Conservation (phyloP, 64 coral and sea anemone genomes). For the Montipora capricornis region DNA sequence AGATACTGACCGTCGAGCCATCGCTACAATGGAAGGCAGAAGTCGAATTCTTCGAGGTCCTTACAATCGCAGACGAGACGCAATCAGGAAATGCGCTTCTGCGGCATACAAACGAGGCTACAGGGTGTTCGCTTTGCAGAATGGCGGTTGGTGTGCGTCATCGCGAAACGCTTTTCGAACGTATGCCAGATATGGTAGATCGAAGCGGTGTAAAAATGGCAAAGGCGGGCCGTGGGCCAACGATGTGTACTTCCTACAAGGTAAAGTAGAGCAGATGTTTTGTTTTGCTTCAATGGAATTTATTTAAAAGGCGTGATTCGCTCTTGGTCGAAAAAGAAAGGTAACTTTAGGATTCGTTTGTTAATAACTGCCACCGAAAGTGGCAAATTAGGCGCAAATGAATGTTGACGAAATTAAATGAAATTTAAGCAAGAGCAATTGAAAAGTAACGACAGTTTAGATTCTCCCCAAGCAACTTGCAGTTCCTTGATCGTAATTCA, state of each 20-base stretch:
- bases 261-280: background rate
- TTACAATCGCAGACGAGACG: constrained; percentile 11
- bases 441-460: too few relatives aligned
- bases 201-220: constrained; percentile 18
- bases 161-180: constrained; percentile 31
- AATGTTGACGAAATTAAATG: background rate
- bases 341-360: background rate
- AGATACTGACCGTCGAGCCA: constrained; percentile 36
- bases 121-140: constrained; percentile 69
- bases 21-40: constrained; percentile 32
- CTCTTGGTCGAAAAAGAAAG: background rate
- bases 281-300: background rate
- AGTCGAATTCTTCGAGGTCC: constrained; percentile 24
- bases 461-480: too few relatives aligned
- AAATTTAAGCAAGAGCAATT: too few relatives aligned
- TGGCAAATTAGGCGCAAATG: background rate
- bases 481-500: too few relatives aligned
- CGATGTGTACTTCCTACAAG: constrained; percentile 46
- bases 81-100: constrained; percentile 37
- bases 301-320: background rate
- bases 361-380: background rate
- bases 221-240: constrained; percentile 56
- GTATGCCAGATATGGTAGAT: constrained; percentile 19
- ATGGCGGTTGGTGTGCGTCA: constrained; percentile 66
- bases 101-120: constrained; percentile 62